Percentiles rank a stretch among this genome's conserved stretches.
Conservation (phyloP, 2,797 vertebrate genomes). For the Muraenolepis orangiensis region DNA sequence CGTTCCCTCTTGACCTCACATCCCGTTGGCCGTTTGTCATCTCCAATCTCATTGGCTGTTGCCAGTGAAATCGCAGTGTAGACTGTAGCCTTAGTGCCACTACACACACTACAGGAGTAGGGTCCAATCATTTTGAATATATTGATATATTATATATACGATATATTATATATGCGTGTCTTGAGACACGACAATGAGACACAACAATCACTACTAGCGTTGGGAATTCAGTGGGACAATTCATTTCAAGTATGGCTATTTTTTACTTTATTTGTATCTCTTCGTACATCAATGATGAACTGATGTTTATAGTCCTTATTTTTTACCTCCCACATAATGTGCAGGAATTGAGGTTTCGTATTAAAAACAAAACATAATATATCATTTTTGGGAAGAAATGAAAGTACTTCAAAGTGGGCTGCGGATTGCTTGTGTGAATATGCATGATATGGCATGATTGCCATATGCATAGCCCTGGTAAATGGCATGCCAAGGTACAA, state of each 20-base stretch:
- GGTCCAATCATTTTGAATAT: too few species aligned
- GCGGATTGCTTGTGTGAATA: slow-evolving; percentile 25
- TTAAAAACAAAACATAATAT: background rate
- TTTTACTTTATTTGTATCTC: background rate
- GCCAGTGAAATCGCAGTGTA: too few species aligned
- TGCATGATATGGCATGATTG: background rate
- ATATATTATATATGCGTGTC: too few species aligned
- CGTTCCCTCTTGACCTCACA: too few species aligned
- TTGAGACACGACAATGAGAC: too few species aligned
- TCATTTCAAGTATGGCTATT: background rate
- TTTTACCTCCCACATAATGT: background rate
- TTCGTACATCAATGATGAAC: background rate
- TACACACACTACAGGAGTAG: too few species aligned
- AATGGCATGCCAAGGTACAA: background rate
- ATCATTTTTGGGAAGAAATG: background rate
- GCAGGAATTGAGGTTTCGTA: background rate
- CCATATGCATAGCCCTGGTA: background rate
- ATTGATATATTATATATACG: too few species aligned
- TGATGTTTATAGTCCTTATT: background rate
- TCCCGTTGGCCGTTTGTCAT: too few species aligned
- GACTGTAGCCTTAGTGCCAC: too few species aligned
- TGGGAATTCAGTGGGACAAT: background rate
- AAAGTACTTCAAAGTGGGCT: background rate
- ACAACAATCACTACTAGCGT: background rate
- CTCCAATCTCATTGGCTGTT: too few species aligned